phyloP scores from a whole-genome alignment of 2,797 vertebrate genomes.

The Tauraco hartlaubi region DNA sequence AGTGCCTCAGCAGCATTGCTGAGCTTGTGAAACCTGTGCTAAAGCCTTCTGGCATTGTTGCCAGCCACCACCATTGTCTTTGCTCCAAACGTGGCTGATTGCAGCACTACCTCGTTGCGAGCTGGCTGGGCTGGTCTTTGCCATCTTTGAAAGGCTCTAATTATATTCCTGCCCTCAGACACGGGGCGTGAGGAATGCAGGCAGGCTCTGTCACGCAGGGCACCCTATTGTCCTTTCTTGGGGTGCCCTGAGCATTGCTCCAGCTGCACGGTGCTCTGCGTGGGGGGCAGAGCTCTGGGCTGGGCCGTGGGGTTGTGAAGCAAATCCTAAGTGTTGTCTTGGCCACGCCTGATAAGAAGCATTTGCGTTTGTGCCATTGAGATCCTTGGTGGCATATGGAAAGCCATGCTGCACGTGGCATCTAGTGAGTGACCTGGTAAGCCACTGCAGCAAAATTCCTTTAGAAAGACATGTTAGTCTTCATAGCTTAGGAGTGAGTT shows the following conservation, averaged over 20 bases:
- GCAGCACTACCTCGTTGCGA: not conserved
- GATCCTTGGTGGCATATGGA: not conserved
- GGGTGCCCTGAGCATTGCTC: not conserved
- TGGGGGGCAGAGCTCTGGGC: not conserved
- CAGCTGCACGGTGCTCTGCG: fast-evolving
- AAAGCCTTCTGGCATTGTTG: not conserved
- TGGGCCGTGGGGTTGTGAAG: not conserved
- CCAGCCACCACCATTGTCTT: not conserved
- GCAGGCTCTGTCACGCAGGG: not conserved
- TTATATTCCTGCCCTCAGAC: slow-evolving; percentile 10
- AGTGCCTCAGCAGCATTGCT: not conserved
- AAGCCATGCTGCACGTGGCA: not conserved
- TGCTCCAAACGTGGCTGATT: fast-evolving
- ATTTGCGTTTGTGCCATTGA: fast-evolving
- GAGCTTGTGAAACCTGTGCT: not conserved
- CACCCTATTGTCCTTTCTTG: not conserved
- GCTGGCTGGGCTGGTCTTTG: not conserved
- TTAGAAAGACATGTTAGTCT: not conserved
- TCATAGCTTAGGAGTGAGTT: not conserved
- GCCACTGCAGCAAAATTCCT: not conserved
- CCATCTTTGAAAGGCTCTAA: slow-evolving; percentile 17
- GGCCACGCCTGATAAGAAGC: not conserved
- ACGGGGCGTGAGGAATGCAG: not conserved
- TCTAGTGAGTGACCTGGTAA: not conserved
- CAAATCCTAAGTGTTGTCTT: not conserved